phyloP scores from a whole-genome alignment of 2,113 vertebrate species.

The Microtus ochrogaster region DNA sequence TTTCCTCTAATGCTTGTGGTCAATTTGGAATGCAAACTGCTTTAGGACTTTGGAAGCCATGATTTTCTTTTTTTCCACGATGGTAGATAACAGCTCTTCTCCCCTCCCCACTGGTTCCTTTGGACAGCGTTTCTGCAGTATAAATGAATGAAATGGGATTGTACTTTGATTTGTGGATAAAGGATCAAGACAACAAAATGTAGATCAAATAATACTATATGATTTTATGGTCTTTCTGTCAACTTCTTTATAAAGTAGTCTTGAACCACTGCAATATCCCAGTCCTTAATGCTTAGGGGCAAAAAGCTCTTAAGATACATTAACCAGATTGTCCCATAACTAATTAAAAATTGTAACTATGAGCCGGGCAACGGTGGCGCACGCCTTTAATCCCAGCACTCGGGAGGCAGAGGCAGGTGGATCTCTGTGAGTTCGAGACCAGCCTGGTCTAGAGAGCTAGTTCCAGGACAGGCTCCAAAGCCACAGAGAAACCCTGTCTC shows the following conservation, averaged over 20 bases:
- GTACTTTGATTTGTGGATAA: slow-evolving; percentile 8
- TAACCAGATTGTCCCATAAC: not conserved
- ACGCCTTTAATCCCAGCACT: no score
- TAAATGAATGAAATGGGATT: not conserved
- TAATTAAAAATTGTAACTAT: not conserved
- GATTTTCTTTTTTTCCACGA: not conserved
- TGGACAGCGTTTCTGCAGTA: not conserved
- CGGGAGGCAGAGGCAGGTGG: no score
- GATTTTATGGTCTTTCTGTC: not conserved
- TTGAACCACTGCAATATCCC: not conserved
- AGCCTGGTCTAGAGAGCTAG: no score
- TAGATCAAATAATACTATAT: not conserved
- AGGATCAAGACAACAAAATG: not conserved
- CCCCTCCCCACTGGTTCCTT: not conserved
- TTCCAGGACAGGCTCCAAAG: no score
- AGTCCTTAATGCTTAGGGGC: not conserved
- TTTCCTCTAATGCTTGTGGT: not conserved
- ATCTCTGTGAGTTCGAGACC: no score
- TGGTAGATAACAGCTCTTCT: not conserved
- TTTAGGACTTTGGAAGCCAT: slow-evolving; percentile 28
- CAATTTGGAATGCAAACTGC: not conserved
- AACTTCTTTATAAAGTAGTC: not conserved
- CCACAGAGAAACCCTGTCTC: no score
- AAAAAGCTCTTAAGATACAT: not conserved
- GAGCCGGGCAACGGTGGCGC: no score